These are phyloP conservation scores for Plectrocnemia conspersa DNA, from an alignment of 1,140 invertebrate genomes.

Conservation along the genomic window DNA sequence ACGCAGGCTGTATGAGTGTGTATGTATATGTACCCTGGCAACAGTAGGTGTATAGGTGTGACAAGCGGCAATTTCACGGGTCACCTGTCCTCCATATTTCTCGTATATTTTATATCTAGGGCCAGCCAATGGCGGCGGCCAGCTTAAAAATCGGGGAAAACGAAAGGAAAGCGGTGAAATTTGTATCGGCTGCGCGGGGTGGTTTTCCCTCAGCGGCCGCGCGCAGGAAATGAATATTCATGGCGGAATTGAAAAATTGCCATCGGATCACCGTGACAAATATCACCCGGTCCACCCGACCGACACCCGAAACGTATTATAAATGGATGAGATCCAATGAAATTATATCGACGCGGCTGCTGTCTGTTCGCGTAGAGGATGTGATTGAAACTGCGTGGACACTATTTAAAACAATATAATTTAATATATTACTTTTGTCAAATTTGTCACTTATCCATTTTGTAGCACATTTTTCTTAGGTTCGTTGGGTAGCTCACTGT, in stretches of 20 bases:
- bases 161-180: constrained; percentile 3
- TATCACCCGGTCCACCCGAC: constrained; percentile 19
- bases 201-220: constrained; percentile 23
- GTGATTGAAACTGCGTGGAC: too few species aligned
- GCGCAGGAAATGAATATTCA: constrained; percentile 34
- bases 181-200: constrained; percentile 17
- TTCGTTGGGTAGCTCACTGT: too few species aligned
- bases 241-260: constrained; percentile 35
- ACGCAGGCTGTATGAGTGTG: too few species aligned
- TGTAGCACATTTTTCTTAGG: too few species aligned
- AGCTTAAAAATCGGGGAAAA: constrained; percentile 23
- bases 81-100: constrained; percentile 32
- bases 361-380: too few species aligned
- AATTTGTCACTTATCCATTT: too few species aligned
- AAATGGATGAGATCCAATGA: constrained; percentile 31
- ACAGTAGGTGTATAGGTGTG: constrained; percentile 25
- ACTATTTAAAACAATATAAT: too few species aligned
- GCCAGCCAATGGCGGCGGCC: constrained; percentile 21
- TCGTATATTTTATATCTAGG: constrained; percentile 28
- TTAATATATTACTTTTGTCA: too few species aligned
- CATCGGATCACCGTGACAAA: constrained; percentile 35
- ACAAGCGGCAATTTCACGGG: constrained; percentile 35
- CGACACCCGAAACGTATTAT: constrained; percentile 24
- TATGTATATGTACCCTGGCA: too few species aligned
- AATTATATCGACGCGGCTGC: too few species aligned